Evolutionary conservation across 2,797 vertebrate genomes (phyloP).

Genomic region (Eurystomus glaucurus): DNA sequence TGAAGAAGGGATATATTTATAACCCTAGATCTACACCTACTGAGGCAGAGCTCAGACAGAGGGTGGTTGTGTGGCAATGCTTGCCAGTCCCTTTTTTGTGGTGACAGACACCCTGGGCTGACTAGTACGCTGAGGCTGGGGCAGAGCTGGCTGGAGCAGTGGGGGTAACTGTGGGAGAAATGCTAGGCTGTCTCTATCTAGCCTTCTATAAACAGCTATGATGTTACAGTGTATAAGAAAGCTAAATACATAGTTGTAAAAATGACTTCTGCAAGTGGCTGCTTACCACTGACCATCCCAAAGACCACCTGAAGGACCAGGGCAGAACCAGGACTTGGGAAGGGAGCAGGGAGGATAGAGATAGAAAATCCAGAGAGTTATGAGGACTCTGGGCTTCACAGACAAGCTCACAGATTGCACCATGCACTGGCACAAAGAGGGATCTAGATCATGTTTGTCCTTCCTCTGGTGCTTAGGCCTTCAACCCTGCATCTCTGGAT

Average conservation of each 20-base stretch:
- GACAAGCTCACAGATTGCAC: neutral
- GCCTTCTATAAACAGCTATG: neutral
- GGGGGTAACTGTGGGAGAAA: neutral
- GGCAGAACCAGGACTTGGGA: neutral
- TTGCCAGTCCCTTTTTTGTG: neutral
- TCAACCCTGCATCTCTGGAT: neutral
- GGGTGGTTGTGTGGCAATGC: neutral
- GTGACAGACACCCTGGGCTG: neutral
- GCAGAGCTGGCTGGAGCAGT: neutral
- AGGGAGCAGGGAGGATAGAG: neutral
- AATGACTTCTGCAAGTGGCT: neutral
- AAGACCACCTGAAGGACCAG: neutral
- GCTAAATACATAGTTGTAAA: neutral
- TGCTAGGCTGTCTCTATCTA: neutral
- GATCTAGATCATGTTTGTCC: neutral
- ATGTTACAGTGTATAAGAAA: neutral
- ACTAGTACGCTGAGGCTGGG: neutral
- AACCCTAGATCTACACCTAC: neutral
- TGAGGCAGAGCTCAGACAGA: neutral
- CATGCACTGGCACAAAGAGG: accelerated
- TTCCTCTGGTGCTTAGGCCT: neutral
- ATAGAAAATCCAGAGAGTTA: neutral
- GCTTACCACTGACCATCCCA: neutral
- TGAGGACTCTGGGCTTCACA: neutral
- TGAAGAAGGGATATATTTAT: neutral